Conservation (phyloP, 2,888 invertebrate species). For the Pseudoips prasinana region DNA sequence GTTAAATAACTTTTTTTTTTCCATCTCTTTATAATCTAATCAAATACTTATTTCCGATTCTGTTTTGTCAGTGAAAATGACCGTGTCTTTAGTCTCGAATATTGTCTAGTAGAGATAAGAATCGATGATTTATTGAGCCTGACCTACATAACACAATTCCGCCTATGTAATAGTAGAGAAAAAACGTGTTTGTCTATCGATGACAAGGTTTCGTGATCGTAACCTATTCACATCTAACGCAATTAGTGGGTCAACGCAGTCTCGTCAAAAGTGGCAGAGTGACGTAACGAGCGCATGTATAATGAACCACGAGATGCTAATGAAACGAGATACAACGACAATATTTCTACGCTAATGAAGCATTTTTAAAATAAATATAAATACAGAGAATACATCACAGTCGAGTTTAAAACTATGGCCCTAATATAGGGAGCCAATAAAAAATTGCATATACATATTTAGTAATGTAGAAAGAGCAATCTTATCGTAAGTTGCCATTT, state of each 20-base stretch:
- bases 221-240: conserved; percentile 63
- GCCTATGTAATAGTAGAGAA: conserved; percentile 47
- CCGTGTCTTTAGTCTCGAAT: conserved; percentile 49
- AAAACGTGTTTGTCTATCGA: conserved; percentile 40
- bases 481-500: too few species aligned
- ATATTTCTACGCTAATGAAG: too few species aligned
- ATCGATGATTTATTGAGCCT: conserved; percentile 50
- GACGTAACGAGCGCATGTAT: conserved; percentile 49
- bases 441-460: too few species aligned
- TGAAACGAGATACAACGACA: too few species aligned
- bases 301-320: conserved; percentile 27
- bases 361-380: too few species aligned
- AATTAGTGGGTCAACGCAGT: conserved; percentile 65
- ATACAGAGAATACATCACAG: too few species aligned
- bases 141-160: conserved; percentile 56
- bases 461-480: too few species aligned
- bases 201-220: conserved; percentile 58
- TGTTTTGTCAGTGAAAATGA: conserved; percentile 27
- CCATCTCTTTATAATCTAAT: too few species aligned
- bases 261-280: conserved; percentile 59
- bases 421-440: too few species aligned
- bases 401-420: too few species aligned
- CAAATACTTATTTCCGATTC: too few species aligned
- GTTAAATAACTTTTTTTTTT: too few species aligned
- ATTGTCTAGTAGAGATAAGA: conserved; percentile 29